Evolutionary conservation across 2,113 vertebrate genomes (phyloP).

Genomic region (Hymenochirus boettgeri): DNA sequence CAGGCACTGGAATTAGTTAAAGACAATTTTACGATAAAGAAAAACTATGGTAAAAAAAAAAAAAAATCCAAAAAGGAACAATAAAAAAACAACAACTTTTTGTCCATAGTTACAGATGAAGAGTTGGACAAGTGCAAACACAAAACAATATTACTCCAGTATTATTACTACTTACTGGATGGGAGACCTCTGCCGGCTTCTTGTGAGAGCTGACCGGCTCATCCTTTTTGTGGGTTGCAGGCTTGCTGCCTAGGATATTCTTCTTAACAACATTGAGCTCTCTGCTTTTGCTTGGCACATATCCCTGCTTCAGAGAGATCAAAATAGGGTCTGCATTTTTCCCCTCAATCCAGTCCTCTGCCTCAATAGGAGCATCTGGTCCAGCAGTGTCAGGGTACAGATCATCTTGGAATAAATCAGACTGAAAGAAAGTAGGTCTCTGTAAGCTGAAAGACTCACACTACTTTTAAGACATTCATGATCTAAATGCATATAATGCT

Average conservation of each 20-base stretch:
- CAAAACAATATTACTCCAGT: not conserved
- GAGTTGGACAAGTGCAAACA: too few relatives aligned
- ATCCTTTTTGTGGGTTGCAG: conserved; percentile 66
- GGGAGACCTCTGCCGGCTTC: conserved; percentile 63
- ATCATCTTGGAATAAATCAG: conserved; percentile 95
- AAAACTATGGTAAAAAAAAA: too few relatives aligned
- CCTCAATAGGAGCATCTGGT: conserved; percentile 83
- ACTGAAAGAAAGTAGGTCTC: conserved; percentile 58
- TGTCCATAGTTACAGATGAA: too few relatives aligned
- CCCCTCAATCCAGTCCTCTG: conserved; percentile 93
- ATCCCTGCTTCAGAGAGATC: conserved; percentile 91
- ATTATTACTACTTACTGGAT: conserved; percentile 52
- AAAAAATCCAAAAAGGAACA: too few relatives aligned
- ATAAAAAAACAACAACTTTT: too few relatives aligned
- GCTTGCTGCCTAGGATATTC: conserved; percentile 87
- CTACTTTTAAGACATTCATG: too few relatives aligned
- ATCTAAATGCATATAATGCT: too few relatives aligned
- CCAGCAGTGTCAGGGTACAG: conserved; percentile 92
- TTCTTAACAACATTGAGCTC: conserved; percentile 93
- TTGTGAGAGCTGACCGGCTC: conserved; percentile 71
- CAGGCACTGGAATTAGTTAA: too few relatives aligned
- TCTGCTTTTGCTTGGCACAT: conserved; percentile 84
- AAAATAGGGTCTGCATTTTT: conserved; percentile 85
- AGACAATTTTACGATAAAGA: too few relatives aligned
- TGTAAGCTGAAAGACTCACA: too few relatives aligned